A percentile compares a stretch with the other conserved stretches of the same genome.
Conservation (phyloP, 2,888 invertebrate genomes). For the Parthenolecanium corni region DNA sequence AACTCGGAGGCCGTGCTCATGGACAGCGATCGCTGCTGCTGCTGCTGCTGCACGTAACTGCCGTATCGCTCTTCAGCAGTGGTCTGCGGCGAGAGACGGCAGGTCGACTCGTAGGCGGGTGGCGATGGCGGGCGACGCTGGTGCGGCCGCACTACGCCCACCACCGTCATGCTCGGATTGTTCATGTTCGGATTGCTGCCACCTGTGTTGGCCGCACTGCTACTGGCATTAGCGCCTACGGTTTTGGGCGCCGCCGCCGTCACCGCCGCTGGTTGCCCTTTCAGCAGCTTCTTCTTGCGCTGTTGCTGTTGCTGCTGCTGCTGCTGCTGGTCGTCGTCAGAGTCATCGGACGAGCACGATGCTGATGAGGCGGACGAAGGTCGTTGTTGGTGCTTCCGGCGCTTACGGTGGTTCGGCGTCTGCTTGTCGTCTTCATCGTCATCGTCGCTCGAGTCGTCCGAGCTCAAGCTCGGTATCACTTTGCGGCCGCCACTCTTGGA, state of each 20-base stretch:
- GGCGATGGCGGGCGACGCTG: slow-evolving; percentile 20
- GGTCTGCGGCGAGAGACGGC: slow-evolving; percentile 23
- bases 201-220: not conserved
- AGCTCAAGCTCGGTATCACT: not conserved
- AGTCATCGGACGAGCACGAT: slow-evolving; percentile 19
- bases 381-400: not conserved
- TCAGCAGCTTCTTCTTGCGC: not conserved
- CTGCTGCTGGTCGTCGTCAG: not conserved
- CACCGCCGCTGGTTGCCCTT: not conserved
- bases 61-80: slow-evolving; percentile 16
- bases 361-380: not conserved
- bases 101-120: slow-evolving; percentile 29
- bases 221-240: not conserved
- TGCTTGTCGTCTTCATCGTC: not conserved
- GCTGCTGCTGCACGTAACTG: not conserved
- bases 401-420: not conserved
- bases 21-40: not conserved
- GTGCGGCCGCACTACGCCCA: slow-evolving; percentile 19
- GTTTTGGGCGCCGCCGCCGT: not conserved
- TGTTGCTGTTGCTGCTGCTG: not conserved
- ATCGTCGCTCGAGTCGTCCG: not conserved
- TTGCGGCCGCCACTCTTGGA: not conserved
- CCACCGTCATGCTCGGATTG: not conserved
- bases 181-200: not conserved
- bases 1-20: slow-evolving; percentile 14